phyloP scores from a whole-genome alignment of 2,797 vertebrate genomes.

The Poecilia picta region DNA sequence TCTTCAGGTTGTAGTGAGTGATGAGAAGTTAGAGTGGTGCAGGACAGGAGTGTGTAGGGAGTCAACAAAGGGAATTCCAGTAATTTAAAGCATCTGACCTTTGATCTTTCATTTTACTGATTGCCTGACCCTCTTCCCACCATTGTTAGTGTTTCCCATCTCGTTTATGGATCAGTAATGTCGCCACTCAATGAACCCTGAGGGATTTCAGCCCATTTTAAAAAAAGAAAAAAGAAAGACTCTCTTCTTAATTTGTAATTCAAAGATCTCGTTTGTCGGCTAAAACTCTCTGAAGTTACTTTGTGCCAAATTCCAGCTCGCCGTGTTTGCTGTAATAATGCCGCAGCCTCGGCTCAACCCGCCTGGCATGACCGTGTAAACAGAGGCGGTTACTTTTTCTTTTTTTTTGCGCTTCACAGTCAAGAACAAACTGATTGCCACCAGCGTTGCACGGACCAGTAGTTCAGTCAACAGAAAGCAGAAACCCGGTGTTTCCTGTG shows the following conservation, averaged over 20 bases:
- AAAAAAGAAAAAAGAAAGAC: not conserved
- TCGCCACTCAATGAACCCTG: not conserved
- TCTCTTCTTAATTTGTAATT: not conserved
- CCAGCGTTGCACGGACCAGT: slow-evolving; percentile 10
- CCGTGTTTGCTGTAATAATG: slow-evolving; percentile 63
- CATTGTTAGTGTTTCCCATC: slow-evolving; percentile 33
- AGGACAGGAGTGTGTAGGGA: slow-evolving; percentile 41
- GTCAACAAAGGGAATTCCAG: slow-evolving; percentile 64
- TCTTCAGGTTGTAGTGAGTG: slow-evolving; percentile 1
- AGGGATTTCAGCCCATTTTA: not conserved
- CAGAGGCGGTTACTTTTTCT: slow-evolving; percentile 59
- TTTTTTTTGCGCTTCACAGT: slow-evolving; percentile 24
- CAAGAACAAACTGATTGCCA: slow-evolving; percentile 9
- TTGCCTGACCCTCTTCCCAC: not conserved
- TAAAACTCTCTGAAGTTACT: slow-evolving; percentile 40
- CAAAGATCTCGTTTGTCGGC: slow-evolving; percentile 44
- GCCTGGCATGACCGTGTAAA: slow-evolving; percentile 58
- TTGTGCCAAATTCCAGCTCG: slow-evolving; percentile 21
- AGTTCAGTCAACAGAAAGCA: slow-evolving; percentile 35
- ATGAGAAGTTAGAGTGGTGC: not conserved
- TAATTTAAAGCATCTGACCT: slow-evolving; percentile 62
- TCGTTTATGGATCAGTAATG: not conserved
- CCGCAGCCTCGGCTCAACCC: slow-evolving; percentile 30
- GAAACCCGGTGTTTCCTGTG: slow-evolving; percentile 43
- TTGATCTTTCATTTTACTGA: slow-evolving; percentile 36